These are phyloP conservation scores for Drosophila falleni DNA, from an alignment of 2,888 invertebrate species.

Conservation along the genomic window DNA sequence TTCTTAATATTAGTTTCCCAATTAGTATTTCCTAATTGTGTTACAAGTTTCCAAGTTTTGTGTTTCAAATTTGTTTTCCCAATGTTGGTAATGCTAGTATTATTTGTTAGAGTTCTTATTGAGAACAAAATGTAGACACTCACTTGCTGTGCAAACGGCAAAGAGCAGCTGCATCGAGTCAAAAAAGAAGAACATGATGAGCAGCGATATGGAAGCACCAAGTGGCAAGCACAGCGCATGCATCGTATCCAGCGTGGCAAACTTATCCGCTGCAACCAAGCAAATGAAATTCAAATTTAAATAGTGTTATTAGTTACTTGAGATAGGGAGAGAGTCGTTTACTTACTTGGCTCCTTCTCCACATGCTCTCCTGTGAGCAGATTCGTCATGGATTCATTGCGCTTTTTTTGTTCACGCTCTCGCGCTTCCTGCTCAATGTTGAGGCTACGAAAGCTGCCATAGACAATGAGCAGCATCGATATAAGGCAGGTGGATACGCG, in stretches of 20 bases:
- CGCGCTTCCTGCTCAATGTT: conserved; percentile 98
- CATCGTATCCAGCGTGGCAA: conserved; percentile 98
- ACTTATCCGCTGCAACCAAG: conserved; percentile 86
- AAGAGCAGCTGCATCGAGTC: conserved; percentile 99
- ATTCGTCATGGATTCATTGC: conserved; percentile 87
- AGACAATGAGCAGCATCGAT: conserved; percentile 98
- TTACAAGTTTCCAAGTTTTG: no score
- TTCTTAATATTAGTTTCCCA: no score
- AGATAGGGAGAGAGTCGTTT: neutral
- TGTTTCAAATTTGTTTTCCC: no score
- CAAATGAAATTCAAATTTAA: conserved; percentile 12
- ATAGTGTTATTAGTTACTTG: neutral
- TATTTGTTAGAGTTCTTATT: no score
- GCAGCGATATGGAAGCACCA: conserved; percentile 97
- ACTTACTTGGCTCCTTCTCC: conserved; percentile 86
- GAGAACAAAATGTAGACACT: conserved; percentile 85
- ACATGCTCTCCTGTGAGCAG: conserved; percentile 85
- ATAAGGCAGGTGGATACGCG: conserved; percentile 98
- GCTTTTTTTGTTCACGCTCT: conserved; percentile 91
- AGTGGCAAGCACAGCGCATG: conserved; percentile 98
- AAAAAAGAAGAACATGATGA: conserved; percentile 99
- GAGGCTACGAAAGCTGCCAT: conserved; percentile 98
- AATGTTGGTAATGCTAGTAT: no score
- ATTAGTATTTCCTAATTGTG: no score
- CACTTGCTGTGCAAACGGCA: conserved; percentile 98